Percentiles rank a stretch among this genome's conserved stretches.
Evolutionary conservation across 2,113 vertebrate genomes (phyloP).

Genomic region (Eulemur macaco): DNA sequence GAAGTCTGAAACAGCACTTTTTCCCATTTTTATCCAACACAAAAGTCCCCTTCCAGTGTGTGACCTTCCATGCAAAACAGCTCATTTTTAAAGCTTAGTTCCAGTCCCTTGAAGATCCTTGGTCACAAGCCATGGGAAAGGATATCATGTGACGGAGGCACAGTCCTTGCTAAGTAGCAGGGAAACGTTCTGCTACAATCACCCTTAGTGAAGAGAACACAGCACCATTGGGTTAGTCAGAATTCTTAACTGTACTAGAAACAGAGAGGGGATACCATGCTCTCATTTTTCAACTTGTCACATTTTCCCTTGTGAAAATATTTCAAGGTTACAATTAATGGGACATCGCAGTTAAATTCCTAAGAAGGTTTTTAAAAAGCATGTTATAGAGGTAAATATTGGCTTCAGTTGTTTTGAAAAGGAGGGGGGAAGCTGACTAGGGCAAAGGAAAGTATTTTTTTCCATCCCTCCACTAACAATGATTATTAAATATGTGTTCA

Average conservation of each 20-base stretch:
- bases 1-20: constrained; percentile 61
- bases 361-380: constrained; percentile 15
- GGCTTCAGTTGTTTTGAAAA: constrained; percentile 6
- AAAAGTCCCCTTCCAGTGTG: constrained; percentile 52
- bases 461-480: neutral
- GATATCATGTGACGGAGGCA: constrained; percentile 50
- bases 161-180: constrained; percentile 30
- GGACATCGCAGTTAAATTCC: neutral
- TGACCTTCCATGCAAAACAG: constrained; percentile 67
- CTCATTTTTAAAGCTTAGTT: constrained; percentile 67
- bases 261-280: neutral
- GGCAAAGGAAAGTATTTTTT: neutral
- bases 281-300: neutral
- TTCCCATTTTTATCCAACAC: constrained; percentile 50
- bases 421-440: neutral
- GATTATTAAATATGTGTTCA: neutral
- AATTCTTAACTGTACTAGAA: neutral
- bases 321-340: constrained; percentile 11
- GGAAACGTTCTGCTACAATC: constrained; percentile 27
- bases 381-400: neutral
- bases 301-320: constrained; percentile 1
- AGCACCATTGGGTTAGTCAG: neutral
- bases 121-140: constrained; percentile 78
- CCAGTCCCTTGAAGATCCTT: constrained; percentile 58
- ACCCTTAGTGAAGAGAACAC: neutral